Evolutionary conservation across 2,113 vertebrate species (phyloP), one percentile per base, ranked within the genome.

Genomic region (Poeciliopsis turrubarensis): DNA sequence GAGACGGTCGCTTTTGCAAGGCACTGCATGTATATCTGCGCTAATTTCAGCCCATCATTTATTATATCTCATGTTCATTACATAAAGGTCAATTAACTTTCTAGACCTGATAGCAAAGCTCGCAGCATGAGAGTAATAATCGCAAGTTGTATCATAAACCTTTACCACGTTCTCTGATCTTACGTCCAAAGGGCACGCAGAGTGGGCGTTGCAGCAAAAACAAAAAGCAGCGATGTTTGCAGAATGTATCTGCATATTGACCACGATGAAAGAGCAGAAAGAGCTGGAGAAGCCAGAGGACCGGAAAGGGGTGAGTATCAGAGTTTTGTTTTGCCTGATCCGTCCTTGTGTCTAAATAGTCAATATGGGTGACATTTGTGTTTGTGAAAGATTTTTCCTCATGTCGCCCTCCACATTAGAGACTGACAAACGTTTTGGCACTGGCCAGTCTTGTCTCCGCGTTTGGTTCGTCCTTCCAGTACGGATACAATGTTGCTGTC

Each of bases 401-500:
- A 26, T 89, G 54, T 83, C 81, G 15, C 15, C 63, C 0, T 10
- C 0, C 34, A 2, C 0, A 25, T 54, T 93, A 99, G 98, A 95
- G 75, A 79, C 79, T 98, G 76, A 97, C 97, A 0, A 1, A 80
- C 0, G 29, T 92, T 9, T 95, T 99, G 1, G 92, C 71, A 0
- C 39, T 96, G 77, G 95, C 95, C 0, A 91, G 96, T 0, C 91
- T 99, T 65, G 69, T 97, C 3, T 94, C 96, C 1, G 89, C 95
- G 0, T 97, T 99, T n/a, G 97, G 98, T 22, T 99, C 97, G 0
- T 99, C 97, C 13, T 98, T 99, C 94, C 97, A 99, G 88, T 99
- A 98, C 0, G 97, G 97, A 5, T 99, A 99, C 87, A 99, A 99
- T 0, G 96, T 99, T 39, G 94, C 98, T 0, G 95, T 90, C 0